Conservation (phyloP, 2,888 invertebrate genomes). For the Archips crataeganus region DNA sequence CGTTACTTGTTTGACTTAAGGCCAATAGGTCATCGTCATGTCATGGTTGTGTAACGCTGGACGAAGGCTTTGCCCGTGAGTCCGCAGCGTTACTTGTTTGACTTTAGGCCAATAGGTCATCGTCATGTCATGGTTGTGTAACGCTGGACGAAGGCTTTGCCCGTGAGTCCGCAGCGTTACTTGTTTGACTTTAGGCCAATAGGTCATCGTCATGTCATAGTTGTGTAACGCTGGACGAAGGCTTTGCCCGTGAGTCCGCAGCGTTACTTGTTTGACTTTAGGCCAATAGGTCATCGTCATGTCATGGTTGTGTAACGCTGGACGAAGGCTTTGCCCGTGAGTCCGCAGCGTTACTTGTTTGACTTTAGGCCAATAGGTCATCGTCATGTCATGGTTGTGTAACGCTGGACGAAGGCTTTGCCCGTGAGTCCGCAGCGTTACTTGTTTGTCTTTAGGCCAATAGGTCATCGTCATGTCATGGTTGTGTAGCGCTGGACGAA, state of each 20-base stretch:
- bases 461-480: no score
- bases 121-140: no score
- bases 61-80: slow-evolving; percentile 46
- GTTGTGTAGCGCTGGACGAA: not conserved
- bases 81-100: slow-evolving; percentile 55
- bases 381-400: no score
- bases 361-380: slow-evolving; percentile 46
- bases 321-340: slow-evolving; percentile 45
- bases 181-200: slow-evolving; percentile 60
- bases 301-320: not conserved
- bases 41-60: not conserved
- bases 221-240: not conserved
- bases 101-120: slow-evolving; percentile 44
- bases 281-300: no score
- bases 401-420: not conserved
- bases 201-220: no score
- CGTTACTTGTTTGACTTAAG: slow-evolving; percentile 60
- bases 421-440: slow-evolving; percentile 51
- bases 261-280: slow-evolving; percentile 59
- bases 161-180: slow-evolving; percentile 53
- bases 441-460: no score
- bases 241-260: slow-evolving; percentile 48
- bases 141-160: not conserved
- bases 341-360: slow-evolving; percentile 55
- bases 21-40: no score